Evolutionary conservation across 2,888 invertebrate species (phyloP), one percentile per base, ranked within the genome.

Genomic region (Ecliptopera silaceata): DNA sequence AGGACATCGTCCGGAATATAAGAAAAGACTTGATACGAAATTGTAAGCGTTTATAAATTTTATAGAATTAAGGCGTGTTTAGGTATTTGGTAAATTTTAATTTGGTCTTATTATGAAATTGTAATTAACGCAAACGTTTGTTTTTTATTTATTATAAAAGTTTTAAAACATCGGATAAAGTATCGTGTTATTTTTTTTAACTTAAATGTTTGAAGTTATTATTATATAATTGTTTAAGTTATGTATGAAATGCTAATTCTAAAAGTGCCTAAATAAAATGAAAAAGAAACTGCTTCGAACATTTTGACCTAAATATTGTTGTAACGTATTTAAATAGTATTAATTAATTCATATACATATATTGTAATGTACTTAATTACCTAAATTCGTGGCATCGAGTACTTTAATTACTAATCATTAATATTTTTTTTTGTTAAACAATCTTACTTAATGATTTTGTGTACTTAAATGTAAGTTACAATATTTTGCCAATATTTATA

Each of bases 1-100:
- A 39, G 90, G 88, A 88, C 89, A 70, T 67, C 82, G 89, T 89
- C 90, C 89, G 79, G 71, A 69, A 69, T 71, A 60, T 63, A 80
- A 72, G 80, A 88, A 89, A 90, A 89, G 90, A 89, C 89, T 89
- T 89, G 71, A 85, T 77, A 80, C 80, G 77, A 86, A 88, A 87
- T 81, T 84, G 78, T 81, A 80, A 73, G 75, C 71, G 74, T 70
- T 68, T 68, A 65, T 68, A 70, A 60, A 71, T 66, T 69, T 52
- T 69, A 68, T 68, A 68, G 66, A 63, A 63, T 1, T 68, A 69
- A 59, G 29, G 36, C 58, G 56, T 59, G 53, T 57, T 63, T 68
- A 63, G 67, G 69, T 68, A 66, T 65, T 69, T 71, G 61, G 56
- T 50, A 59, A 43, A 51, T 38, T 51, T 46, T 43, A 42, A 50